These are phyloP conservation scores for Amniataba percoides DNA, from an alignment of 2,797 vertebrate species.

Conservation along the genomic window DNA sequence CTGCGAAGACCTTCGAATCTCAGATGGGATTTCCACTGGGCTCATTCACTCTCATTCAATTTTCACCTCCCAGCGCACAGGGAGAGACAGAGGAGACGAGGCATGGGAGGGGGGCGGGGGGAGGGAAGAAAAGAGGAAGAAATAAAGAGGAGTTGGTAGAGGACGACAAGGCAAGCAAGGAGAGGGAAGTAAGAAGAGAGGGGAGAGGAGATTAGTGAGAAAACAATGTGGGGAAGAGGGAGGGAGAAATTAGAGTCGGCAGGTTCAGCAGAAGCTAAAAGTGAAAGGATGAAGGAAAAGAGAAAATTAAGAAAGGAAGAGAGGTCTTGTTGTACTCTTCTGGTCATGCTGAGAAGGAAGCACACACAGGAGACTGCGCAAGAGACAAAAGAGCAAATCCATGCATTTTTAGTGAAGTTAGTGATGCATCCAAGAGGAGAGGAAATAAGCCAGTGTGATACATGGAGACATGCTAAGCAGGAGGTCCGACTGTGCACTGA, in stretches of 20 bases:
- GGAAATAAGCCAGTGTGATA: neutral
- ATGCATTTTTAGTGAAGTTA: neutral
- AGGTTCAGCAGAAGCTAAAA: neutral
- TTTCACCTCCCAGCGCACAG: constrained; percentile 59
- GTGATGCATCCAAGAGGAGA: neutral
- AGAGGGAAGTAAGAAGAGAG: neutral
- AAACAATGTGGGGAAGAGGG: constrained; percentile 1
- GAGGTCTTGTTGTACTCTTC: neutral
- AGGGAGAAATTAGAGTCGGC: neutral
- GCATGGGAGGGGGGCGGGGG: neutral
- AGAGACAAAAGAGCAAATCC: neutral
- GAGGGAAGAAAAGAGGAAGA: neutral
- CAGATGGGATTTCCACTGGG: constrained; percentile 62
- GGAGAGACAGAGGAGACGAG: constrained; percentile 33
- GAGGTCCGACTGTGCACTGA: neutral
- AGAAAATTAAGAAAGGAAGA: neutral
- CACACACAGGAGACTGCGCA: neutral
- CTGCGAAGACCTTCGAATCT: constrained; percentile 48
- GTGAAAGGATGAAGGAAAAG: constrained; percentile 3
- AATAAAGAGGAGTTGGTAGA: constrained; percentile 24
- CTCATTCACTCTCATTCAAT: constrained; percentile 64
- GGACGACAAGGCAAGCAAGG: neutral
- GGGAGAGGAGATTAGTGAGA: neutral
- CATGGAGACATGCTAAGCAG: neutral
- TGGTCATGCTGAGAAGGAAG: neutral